Evolutionary conservation across 2,113 vertebrate genomes (phyloP).

Genomic region (Apodemus speciosus): DNA sequence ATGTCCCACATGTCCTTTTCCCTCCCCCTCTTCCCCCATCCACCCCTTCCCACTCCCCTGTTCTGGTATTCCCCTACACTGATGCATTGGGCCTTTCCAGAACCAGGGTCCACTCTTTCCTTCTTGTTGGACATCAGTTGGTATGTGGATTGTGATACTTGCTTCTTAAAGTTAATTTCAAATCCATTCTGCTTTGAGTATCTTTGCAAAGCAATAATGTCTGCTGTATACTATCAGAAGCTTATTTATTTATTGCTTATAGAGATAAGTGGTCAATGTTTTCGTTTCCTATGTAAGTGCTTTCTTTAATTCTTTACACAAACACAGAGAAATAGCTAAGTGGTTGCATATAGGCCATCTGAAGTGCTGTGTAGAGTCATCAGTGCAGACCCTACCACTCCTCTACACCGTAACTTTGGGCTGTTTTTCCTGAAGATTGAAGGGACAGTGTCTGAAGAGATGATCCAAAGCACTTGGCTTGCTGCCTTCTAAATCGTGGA

Average conservation of each 20-base stretch:
- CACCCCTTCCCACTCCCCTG: too few relatives aligned
- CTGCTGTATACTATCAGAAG: not conserved
- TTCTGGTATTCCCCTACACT: too few relatives aligned
- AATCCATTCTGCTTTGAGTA: conserved; percentile 4
- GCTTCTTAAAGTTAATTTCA: conserved; percentile 31
- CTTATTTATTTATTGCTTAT: conserved; percentile 3
- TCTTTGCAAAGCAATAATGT: conserved; percentile 41
- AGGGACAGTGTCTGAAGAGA: not conserved
- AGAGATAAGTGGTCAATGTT: not conserved
- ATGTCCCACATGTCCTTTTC: too few relatives aligned
- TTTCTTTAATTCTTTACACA: not conserved
- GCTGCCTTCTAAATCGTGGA: not conserved
- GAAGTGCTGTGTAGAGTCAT: not conserved
- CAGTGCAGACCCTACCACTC: not conserved
- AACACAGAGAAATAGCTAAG: not conserved
- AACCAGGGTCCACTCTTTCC: too few relatives aligned
- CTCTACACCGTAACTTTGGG: not conserved
- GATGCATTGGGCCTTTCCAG: too few relatives aligned
- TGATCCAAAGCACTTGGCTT: not conserved
- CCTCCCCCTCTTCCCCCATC: too few relatives aligned
- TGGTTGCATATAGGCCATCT: not conserved
- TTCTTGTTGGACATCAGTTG: too few relatives aligned
- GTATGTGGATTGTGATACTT: too few relatives aligned
- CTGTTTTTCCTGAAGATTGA: not conserved
- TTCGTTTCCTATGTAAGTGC: not conserved